Evolutionary conservation across 2,888 invertebrate genomes (phyloP), one percentile per base, ranked within the genome.

Genomic region (Alentia gelatinosa): DNA sequence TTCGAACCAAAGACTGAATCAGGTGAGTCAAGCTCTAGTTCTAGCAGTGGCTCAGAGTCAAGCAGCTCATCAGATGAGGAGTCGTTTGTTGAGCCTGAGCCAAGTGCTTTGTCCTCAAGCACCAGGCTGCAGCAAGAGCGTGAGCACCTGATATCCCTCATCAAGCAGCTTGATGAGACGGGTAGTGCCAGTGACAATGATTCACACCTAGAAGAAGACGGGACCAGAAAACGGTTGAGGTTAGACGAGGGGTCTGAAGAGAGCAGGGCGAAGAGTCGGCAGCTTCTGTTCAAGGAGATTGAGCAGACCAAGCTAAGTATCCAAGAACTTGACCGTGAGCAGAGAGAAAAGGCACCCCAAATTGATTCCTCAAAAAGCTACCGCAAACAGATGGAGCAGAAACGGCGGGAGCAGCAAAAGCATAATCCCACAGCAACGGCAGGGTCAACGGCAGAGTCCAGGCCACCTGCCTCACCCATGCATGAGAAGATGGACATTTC

Each of bases 61-160:
- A 94, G 94, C 89, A 94, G 94, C 92, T 94, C 94, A 83, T 94
- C 97, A 91, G 97, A 97, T 91, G 97, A 97, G 50, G 97, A 97
- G 93, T 97, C 97, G 94, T 97, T 97, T 90, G 93, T 94, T 40
- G 95, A 94, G 92, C 93, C 93, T 15, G 94, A 94, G 83, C 92
- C 95, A 84, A 92, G 93, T 75, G 94, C 95, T 91, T 19, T 86
- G 50, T 42, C 47, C 47, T 42, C 93, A 95, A 86, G 47, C 30
- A 35, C 86, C 42, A 26, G 40, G 37, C 42, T 90, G 23, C 94
- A 96, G 91, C 94, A 94, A 90, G 94, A 96, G 92, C 95, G 96
- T 92, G 94, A 94, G 50, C 94, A 95, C 40, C 92, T 96, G 40
- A 92, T 96, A 37, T 94, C 95, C 79, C 94, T 95, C 90, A 93